Evolutionary conservation across 2,888 invertebrate species (phyloP), one percentile per base, ranked within the genome.

Genomic region (Brachypterus glaber): DNA sequence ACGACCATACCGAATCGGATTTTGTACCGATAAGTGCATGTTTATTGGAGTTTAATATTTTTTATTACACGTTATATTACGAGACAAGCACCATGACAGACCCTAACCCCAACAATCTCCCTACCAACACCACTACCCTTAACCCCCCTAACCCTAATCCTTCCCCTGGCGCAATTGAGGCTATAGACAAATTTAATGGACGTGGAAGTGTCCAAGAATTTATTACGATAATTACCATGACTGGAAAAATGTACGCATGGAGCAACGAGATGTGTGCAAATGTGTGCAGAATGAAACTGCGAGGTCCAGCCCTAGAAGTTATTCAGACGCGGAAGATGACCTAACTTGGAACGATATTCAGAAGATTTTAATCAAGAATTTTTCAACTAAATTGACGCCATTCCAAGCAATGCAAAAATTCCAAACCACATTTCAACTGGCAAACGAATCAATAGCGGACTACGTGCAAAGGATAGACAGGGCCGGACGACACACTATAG

Each of bases 231-330:
- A 29, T 13, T 11, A 16, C 11, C 11, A 18, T 4, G 14, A 17
- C 9, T 18, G 25, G 3, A 14, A n/a, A 21, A 24, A n/a, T 33
- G 32, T 33, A 33, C 18, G 14, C 16, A 17, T n/a, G n/a, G 14
- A 21, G 9, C 13, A 24, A 31, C 31, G 21, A 21, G 9, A 21
- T 21, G 21, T 7, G 9, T 5, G 7, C 9, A 7, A 21, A 21
- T 5, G 21, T 21, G 21, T 21, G 21, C 21, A 5, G 9, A 21
- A 21, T 21, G 21, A 21, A 21, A 9, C 21, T 21, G 21, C 5
- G 9, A 9, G 21, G 21, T 5, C 7, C 21, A 21, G 21, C 21
- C 5, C 9, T 5, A 9, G 5, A 5, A 21, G 7, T 21, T 21
- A n/a, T n/a, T 5, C 21, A 21, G 7, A 21, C 21, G 7, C 9